A percentile compares a stretch with the other conserved stretches of the same genome.
Conservation (phyloP, 2,113 vertebrate genomes). For the Tupaia tana region DNA sequence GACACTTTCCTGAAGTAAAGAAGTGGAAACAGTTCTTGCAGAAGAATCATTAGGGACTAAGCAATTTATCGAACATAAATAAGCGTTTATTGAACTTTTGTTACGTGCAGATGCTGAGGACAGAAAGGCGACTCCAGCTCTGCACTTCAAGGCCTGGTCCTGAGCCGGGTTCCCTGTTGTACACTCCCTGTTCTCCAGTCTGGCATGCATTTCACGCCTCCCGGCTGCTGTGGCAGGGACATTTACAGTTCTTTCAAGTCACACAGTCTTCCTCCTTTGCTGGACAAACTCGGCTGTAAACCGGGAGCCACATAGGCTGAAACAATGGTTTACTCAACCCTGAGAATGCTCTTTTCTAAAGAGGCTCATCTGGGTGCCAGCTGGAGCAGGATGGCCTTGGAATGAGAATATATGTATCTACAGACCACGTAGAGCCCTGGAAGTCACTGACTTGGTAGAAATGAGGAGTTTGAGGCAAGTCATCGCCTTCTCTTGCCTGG, state of each 20-base stretch:
- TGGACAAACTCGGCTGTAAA: background rate
- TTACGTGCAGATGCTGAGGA: background rate
- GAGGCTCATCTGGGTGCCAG: background rate
- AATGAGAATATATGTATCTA: background rate
- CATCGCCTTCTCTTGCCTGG: background rate
- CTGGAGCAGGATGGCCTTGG: background rate
- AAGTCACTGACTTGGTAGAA: background rate
- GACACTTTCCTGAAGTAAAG: background rate
- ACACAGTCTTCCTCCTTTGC: background rate
- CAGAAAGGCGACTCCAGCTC: background rate
- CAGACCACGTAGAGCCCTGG: background rate
- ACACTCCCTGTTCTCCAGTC: background rate
- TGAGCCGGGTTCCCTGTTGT: background rate
- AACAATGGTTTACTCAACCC: background rate
- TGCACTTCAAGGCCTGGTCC: background rate
- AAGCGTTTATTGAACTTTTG: background rate
- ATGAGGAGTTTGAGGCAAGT: background rate
- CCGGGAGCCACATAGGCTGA: background rate
- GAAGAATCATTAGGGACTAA: background rate
- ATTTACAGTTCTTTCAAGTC: background rate
- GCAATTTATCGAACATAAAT: background rate
- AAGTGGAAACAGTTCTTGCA: background rate
- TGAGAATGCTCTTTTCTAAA: background rate
- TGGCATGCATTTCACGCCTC: background rate
- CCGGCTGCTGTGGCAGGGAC: background rate